Percentiles rank a stretch among this genome's conserved stretches.
These are phyloP conservation scores for Vulpes vulpes DNA, from an alignment of 2,113 vertebrate species.

Conservation along the genomic window DNA sequence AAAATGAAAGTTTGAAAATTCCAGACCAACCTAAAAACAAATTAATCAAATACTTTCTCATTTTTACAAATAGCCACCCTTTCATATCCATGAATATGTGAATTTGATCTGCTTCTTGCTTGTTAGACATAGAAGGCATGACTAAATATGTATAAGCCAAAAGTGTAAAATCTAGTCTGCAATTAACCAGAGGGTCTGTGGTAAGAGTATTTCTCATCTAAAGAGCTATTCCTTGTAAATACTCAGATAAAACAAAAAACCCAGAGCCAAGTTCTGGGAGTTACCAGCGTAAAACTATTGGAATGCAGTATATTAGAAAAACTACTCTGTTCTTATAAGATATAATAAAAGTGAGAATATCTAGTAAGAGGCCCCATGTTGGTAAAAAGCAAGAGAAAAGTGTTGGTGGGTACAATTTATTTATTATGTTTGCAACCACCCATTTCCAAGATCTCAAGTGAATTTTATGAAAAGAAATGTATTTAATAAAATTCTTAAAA, in stretches of 20 bases:
- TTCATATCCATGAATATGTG: neutral
- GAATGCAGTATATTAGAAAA: neutral
- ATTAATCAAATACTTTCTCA: neutral
- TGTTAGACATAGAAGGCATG: neutral
- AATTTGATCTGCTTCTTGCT: neutral
- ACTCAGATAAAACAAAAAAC: neutral
- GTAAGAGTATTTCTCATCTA: neutral
- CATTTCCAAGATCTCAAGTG: neutral
- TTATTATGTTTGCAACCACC: neutral
- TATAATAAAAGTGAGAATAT: neutral
- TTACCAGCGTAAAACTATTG: neutral
- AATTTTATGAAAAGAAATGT: neutral
- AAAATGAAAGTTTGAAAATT: slow-evolving; percentile 39
- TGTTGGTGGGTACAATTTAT: neutral
- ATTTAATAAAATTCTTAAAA: neutral
- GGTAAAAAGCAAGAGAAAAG: neutral
- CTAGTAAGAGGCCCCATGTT: neutral
- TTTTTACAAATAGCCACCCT: neutral
- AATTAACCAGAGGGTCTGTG: neutral
- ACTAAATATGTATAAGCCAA: neutral
- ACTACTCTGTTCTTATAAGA: neutral
- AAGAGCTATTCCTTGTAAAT: neutral
- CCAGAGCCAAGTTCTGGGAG: neutral
- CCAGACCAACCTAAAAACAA: neutral
- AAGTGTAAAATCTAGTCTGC: neutral